Base-by-base conservation (phyloP, 2,888 invertebrate genomes). In the Clepsis dumicolana region DNA sequence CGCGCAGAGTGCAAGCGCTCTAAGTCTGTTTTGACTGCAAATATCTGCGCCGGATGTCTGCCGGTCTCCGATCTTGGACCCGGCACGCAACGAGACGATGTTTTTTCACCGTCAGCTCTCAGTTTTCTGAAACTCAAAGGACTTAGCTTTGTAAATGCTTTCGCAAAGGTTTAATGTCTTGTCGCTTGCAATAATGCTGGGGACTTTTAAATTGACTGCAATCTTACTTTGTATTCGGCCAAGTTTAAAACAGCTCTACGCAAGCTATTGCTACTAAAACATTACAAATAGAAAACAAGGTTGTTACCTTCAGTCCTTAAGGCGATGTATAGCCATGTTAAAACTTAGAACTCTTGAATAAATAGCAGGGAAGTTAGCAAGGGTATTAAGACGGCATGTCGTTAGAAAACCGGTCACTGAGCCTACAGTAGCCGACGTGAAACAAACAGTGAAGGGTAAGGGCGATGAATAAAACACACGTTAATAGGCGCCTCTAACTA, bases 21-120 rank as follows among this genome's bases (percentile, higher is more conserved):
- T 87, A 88, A 88, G 86, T 90, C 89, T 90, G 88, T 91, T 91
- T 90, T 90, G 91, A 91, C 90, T 91, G 90, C 90, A 91, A 89
- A 90, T 91, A 88, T 90, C 90, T 90, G 88, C 83, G 80, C 82
- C 83, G 86, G 87, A 90, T 86, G 88, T 85, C 86, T 79, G 74
- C 73, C 73, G 67, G 75, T 56, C 65, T 52, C 48, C 21, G 64
- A 27, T 44, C 35, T 59, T 48, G 60, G 65, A 61, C 38, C 64
- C 29, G 57, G 50, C 24, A 68, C 57, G 59, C 59, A 68, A 59
- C 59, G 50, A 52, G 59, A 52, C 62, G 52, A 41, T 64, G 67
- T 68, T 68, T 63, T 68, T 68, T 68, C 67, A 68, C 52, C 41
- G 52, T 64, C 62, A 67, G 67, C 62, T 67, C 25, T 16, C 27